Percentiles rank a stretch among this genome's conserved stretches.
Evolutionary conservation across 2,888 invertebrate genomes (phyloP).

Genomic region (Drosophila falleni): DNA sequence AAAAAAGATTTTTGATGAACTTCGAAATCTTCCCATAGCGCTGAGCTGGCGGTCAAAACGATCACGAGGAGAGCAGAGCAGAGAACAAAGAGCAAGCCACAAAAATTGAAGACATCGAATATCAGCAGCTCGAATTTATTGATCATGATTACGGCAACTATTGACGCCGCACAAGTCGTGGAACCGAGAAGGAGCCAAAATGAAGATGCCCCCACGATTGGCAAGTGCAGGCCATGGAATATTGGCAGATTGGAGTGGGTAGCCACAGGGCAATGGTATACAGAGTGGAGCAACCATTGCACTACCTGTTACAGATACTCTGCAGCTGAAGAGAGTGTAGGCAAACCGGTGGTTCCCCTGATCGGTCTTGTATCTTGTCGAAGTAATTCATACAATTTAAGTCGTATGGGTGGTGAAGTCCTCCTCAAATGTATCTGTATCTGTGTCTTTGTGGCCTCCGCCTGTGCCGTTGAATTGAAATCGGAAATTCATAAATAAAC

Average conservation of each 20-base stretch:
- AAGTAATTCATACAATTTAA: slow-evolving; percentile 67
- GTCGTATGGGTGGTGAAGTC: slow-evolving; percentile 49
- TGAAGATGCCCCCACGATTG: slow-evolving; percentile 67
- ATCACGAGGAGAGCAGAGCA: slow-evolving; percentile 72
- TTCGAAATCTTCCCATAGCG: slow-evolving; percentile 69
- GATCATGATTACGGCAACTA: slow-evolving; percentile 67
- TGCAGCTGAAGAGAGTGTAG: slow-evolving; percentile 35
- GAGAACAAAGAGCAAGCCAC: slow-evolving; percentile 18
- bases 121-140: slow-evolving; percentile 72
- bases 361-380: slow-evolving; percentile 42
- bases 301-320: slow-evolving; percentile 50
- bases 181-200: slow-evolving; percentile 29
- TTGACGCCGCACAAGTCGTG: slow-evolving; percentile 78
- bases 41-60: slow-evolving; percentile 63
- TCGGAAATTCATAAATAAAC: slow-evolving; percentile 80
- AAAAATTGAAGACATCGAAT: slow-evolving; percentile 42
- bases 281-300: slow-evolving; percentile 17
- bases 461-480: slow-evolving; percentile 57
- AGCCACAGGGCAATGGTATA: slow-evolving; percentile 34
- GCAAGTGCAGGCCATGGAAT: slow-evolving; percentile 50
- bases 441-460: slow-evolving; percentile 33
- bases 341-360: slow-evolving; percentile 26
- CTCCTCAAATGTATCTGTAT: slow-evolving; percentile 34
- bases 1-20: slow-evolving; percentile 46
- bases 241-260: slow-evolving; percentile 10